Conservation (phyloP, 2,113 vertebrate species). For the Dermatemys mawii region DNA sequence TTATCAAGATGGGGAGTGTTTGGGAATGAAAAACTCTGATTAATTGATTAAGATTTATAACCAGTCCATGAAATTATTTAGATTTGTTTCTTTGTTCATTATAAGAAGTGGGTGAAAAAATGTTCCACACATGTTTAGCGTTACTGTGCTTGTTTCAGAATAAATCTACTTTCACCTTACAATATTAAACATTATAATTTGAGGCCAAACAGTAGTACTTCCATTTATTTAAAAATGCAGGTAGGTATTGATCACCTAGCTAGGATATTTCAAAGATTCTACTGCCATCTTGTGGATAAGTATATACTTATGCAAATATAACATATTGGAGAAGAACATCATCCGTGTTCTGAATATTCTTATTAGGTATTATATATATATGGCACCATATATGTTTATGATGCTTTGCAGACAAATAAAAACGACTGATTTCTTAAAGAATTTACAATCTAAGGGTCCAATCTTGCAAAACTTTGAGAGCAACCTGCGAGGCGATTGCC, state of each 20-base stretch:
- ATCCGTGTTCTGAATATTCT: not conserved
- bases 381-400: not conserved
- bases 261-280: constrained; percentile 69
- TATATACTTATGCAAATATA: not conserved
- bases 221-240: not conserved
- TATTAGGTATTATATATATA: not conserved
- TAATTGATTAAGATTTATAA: not conserved
- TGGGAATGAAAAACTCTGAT: not conserved
- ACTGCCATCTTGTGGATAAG: constrained; percentile 80
- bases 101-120: not conserved
- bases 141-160: not conserved
- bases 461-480: not conserved
- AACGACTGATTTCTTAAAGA: not conserved
- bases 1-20: not conserved
- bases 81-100: not conserved
- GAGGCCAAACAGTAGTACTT: not conserved
- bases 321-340: not conserved
- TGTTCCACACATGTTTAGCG: no score
- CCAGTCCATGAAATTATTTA: not conserved
- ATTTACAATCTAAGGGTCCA: accelerated
- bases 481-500: accelerated
- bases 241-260: not conserved
- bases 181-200: not conserved
- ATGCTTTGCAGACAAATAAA: not conserved
- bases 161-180: not conserved